Conservation (phyloP, 1,140 invertebrate genomes). For the Trichomalopsis sarcophagae region DNA sequence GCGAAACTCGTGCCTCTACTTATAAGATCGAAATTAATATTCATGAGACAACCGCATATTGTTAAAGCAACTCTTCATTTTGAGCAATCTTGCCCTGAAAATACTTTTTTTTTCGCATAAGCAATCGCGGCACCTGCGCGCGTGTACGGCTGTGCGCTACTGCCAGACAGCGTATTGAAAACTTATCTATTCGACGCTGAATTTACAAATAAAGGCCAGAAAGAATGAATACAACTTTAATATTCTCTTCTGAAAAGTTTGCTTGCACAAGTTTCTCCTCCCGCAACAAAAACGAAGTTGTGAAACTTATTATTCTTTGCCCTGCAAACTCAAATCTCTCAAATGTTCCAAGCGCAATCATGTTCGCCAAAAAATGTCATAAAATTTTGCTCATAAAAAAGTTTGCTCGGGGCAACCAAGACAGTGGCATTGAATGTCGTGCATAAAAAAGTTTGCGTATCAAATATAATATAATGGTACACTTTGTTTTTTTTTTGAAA, state of each 20-base stretch:
- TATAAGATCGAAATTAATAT: neutral
- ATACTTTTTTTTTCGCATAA: neutral
- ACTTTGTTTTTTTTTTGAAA: neutral
- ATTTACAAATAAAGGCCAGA: neutral
- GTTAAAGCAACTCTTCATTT: neutral
- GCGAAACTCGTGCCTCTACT: too few species aligned
- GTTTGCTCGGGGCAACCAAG: neutral
- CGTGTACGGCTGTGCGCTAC: neutral
- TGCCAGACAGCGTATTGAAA: neutral
- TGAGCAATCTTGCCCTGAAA: neutral
- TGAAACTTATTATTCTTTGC: constrained; percentile 4
- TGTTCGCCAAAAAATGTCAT: constrained; percentile 11
- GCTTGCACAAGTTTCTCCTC: neutral
- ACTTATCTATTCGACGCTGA: neutral
- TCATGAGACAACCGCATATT: neutral
- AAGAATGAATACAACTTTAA: constrained; percentile 2
- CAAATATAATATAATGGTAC: neutral
- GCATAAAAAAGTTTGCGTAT: neutral
- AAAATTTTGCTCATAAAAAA: neutral
- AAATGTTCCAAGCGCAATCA: constrained; percentile 1
- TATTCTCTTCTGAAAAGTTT: neutral
- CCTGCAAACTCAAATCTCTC: neutral
- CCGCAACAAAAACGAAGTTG: neutral
- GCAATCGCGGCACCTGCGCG: neutral
- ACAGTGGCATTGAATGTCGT: neutral